Evolutionary conservation across 2,888 invertebrate species (phyloP).

Genomic region (Metellina segmentata): DNA sequence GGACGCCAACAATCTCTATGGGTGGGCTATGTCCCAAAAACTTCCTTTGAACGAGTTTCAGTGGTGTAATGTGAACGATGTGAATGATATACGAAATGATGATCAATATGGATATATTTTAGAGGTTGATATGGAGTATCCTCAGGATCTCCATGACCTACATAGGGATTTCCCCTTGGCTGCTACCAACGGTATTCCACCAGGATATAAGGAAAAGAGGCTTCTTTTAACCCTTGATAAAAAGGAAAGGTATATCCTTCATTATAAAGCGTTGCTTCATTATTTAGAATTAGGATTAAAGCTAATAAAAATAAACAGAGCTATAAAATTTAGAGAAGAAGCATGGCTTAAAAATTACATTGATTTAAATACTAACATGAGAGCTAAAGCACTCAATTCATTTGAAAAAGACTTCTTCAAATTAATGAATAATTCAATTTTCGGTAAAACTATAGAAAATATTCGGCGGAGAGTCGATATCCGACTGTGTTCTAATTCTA

Average conservation of each 20-base stretch:
- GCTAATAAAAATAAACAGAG: conserved; percentile 77
- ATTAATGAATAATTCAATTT: conserved; percentile 80
- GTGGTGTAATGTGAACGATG: background rate
- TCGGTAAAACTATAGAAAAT: conserved; percentile 80
- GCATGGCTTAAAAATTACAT: conserved; percentile 67
- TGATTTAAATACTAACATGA: conserved; percentile 72
- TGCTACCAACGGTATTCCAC: background rate
- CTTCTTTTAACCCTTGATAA: background rate
- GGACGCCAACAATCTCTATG: no score
- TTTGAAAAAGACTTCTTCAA: conserved; percentile 81
- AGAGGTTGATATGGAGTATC: background rate
- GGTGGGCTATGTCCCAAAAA: background rate
- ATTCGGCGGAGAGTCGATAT: conserved; percentile 79
- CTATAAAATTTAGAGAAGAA: conserved; percentile 52
- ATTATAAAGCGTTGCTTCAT: background rate
- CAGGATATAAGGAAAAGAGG: background rate
- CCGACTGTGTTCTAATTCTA: conserved; percentile 65
- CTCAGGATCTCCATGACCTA: background rate
- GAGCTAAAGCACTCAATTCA: conserved; percentile 79
- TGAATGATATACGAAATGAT: background rate
- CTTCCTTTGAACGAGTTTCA: background rate
- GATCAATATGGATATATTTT: background rate
- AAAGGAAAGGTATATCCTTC: background rate
- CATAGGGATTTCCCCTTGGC: background rate
- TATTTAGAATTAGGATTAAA: background rate